Base-by-base conservation (phyloP, 2,797 vertebrate genomes). In the Poecilia gillii region DNA sequence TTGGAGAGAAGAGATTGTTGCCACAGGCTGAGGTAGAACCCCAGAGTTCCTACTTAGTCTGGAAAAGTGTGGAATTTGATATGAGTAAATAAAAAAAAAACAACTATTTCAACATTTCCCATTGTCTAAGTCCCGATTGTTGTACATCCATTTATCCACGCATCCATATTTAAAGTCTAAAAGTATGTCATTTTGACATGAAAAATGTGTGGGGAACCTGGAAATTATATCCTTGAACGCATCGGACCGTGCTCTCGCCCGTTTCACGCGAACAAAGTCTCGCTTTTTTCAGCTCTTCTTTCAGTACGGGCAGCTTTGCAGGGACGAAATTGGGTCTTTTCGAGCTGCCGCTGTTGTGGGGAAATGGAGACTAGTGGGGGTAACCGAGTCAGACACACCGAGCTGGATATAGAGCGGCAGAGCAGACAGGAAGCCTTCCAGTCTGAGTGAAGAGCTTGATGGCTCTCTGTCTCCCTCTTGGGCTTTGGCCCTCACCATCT, bases 401-500 rank as follows among this genome's bases (percentile, higher is more conserved):
- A 87, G 85, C 73, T 18, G 85, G 81, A 87, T 82, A 59, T 84
- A 88, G 86, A 86, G 86, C 80, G 85, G 87, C 85, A 84, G 84
- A 86, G 84, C 88, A 92, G 91, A 90, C 90, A 92, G 91, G 88
- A 90, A 90, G 88, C 85, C 91, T 90, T 90, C 85, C 87, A 93
- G 93, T 76, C 81, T 80, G 84, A 92, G 84, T 84, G 87, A 84
- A 90, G 91, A 91, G 91, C 92, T 91, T 91, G 92, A 92, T 92
- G 91, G 91, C 83, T 92, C 91, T 90, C 86, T 83, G 82, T 86
- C 84, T 87, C 88, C 90, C 96, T 96, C 95, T 91, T 90, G 95
- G 96, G 95, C 90, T 91, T 94, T 92, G 92, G 94, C 93, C 95
- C 93, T 94, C 94, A 92, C 92, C 95, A 90, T 95, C 92, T 95